Evolutionary conservation across 2,113 vertebrate species (phyloP), one percentile per base, ranked within the genome.

Genomic region (Antennarius striatus): DNA sequence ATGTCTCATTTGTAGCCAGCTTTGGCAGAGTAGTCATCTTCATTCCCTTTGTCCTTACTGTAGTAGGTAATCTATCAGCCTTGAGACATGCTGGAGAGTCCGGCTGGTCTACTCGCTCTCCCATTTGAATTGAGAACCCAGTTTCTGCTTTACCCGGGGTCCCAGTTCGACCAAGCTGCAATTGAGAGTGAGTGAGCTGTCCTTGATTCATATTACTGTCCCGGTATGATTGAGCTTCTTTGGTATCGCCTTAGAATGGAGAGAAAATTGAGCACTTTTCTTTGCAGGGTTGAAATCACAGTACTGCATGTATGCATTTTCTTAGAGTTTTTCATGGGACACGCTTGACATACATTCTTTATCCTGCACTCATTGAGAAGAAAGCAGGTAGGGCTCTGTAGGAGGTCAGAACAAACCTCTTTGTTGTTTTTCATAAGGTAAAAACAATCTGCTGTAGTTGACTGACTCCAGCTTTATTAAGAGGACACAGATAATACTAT

Each of bases 21-120:
- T 90, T 87, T 92, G 91, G 90, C 92, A 92, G 91, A 89, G 88
- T 86, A 93, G 91, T 98, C 96, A 98, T 98, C 98, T 98, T 96
- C 90, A 92, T 92, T 93, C 90, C 85, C 90, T 91, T 93, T 93
- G 90, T 92, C 92, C 92, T 94, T 93, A 93, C 88, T 68, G 85
- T 88, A 81, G 84, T 90, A 90, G 91, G 90, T 90, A 90, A 93
- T 93, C 91, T 91, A 86, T 93, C 92, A 93, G 89, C 72, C 82
- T 57, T 62, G 60, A 90, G 92, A 91, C 90, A 83, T 91, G 88
- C 84, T 69, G 87, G 86, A 86, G 84, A 89, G 90, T 91, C 88
- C 86, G 87, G 77, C 89, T 90, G 88, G 88, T 87, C 90, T 90
- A 88, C 88, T 89, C 85, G 73, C 85, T 86, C 87, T 92, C 91